Conservation (phyloP, 35 echinoderm and acorn worm species). For the Ophiothrix spiculata region DNA sequence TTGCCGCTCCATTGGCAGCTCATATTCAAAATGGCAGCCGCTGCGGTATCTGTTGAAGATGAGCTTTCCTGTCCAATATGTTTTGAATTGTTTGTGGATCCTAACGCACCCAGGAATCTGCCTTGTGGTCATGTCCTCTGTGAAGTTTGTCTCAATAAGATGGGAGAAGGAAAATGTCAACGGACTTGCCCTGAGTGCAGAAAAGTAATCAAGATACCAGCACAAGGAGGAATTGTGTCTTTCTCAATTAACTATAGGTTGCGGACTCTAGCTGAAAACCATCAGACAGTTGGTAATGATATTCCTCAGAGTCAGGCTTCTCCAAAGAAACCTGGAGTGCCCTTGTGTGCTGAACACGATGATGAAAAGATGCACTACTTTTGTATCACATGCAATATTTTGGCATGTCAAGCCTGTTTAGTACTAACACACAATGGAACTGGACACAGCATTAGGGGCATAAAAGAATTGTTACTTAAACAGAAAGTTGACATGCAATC, state of each 20-base stretch:
- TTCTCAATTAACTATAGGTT: too few species aligned
- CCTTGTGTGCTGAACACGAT: neutral
- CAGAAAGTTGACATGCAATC: too few species aligned
- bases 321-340: too few species aligned
- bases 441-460: neutral
- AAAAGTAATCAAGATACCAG: too few species aligned
- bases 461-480: neutral
- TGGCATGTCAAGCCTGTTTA: neutral
- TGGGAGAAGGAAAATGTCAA: neutral
- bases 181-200: too few species aligned
- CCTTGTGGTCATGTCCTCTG: neutral
- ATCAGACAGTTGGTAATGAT: too few species aligned
- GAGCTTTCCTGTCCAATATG: neutral
- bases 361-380: slow-evolving; percentile 1
- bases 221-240: too few species aligned
- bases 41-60: neutral
- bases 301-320: too few species aligned
- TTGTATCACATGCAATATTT: neutral
- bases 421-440: neutral
- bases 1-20: too few species aligned
- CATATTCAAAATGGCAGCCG: neutral
- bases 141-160: neutral
- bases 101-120: neutral
- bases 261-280: too few species aligned
- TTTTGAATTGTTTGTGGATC: neutral